phyloP scores from a whole-genome alignment of 1,140 invertebrate genomes.

The Thaumetopoea pityocampa region DNA sequence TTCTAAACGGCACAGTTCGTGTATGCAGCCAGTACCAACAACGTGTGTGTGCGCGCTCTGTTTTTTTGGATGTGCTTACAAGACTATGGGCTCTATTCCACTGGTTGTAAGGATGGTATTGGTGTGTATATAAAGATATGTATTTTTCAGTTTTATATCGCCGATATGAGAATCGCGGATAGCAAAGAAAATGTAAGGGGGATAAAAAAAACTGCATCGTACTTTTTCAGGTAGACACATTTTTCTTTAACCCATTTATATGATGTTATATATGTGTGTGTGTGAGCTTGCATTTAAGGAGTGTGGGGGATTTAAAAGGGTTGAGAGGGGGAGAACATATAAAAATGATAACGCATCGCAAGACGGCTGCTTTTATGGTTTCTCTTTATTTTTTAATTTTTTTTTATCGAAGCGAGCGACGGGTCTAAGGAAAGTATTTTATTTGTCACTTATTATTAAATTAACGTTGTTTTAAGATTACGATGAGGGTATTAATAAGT shows the following conservation, averaged over 20 bases:
- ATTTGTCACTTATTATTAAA: conserved; percentile 14
- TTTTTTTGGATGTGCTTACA: conserved; percentile 37
- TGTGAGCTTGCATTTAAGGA: conserved; percentile 50
- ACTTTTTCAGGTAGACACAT: conserved; percentile 75
- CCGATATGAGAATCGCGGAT: conserved; percentile 75
- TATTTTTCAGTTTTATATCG: conserved; percentile 76
- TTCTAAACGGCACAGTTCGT: conserved; percentile 59
- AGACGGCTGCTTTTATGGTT: conserved; percentile 75
- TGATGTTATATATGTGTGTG: conserved; percentile 46
- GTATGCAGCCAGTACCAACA: too few species aligned
- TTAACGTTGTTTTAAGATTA: conserved; percentile 12
- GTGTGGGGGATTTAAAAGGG: conserved; percentile 44
- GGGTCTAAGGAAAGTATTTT: conserved; percentile 39
- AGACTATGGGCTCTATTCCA: conserved; percentile 28
- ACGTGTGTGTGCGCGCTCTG: conserved; percentile 57
- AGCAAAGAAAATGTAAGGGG: conserved; percentile 71
- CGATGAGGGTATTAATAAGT: too few species aligned
- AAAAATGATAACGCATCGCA: conserved; percentile 76
- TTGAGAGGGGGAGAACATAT: conserved; percentile 59
- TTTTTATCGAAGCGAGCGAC: conserved; percentile 66
- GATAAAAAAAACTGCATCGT: conserved; percentile 73
- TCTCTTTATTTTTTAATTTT: conserved; percentile 73
- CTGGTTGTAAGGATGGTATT: conserved; percentile 24
- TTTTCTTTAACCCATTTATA: conserved; percentile 76
- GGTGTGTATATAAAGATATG: conserved; percentile 39